Evolutionary conservation across 2,888 invertebrate genomes (phyloP).

Genomic region (Myathropa florea): DNA sequence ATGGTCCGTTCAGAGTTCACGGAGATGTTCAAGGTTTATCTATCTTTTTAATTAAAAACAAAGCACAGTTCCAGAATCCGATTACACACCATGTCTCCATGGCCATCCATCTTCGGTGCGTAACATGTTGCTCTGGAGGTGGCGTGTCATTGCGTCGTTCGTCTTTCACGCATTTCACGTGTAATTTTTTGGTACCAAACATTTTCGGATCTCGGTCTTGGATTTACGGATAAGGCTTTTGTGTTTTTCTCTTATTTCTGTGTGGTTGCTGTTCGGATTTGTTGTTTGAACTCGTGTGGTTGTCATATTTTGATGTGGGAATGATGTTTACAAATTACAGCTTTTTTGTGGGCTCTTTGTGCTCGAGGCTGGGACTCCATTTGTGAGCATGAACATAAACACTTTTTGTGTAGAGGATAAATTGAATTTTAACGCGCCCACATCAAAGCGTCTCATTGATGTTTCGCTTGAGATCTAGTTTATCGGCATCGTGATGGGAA

Average conservation of each 20-base stretch:
- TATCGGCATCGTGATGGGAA: not conserved
- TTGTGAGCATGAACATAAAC: conserved; percentile 19
- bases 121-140: conserved; percentile 57
- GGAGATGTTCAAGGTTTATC: conserved; percentile 29
- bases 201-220: not conserved
- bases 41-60: conserved; percentile 68
- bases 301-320: conserved; percentile 66
- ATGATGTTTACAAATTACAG: conserved; percentile 68
- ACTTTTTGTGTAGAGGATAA: conserved; percentile 26
- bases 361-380: not conserved
- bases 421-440: conserved; percentile 34
- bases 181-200: conserved; percentile 57
- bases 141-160: conserved; percentile 68
- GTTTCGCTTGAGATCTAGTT: not conserved
- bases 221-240: not conserved
- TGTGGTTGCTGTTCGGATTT: conserved; percentile 2
- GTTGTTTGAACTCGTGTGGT: conserved; percentile 46
- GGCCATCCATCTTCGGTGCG: conserved; percentile 62
- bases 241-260: conserved; percentile 20
- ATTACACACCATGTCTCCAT: conserved; percentile 67
- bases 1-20: conserved; percentile 45
- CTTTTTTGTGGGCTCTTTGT: conserved; percentile 40
- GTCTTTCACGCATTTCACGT: conserved; percentile 66
- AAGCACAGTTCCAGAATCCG: conserved; percentile 68
- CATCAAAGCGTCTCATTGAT: conserved; percentile 27